Evolutionary conservation across 2,888 invertebrate genomes (phyloP), one percentile per base, ranked within the genome.

Genomic region (Cremastobaeus sp.): DNA sequence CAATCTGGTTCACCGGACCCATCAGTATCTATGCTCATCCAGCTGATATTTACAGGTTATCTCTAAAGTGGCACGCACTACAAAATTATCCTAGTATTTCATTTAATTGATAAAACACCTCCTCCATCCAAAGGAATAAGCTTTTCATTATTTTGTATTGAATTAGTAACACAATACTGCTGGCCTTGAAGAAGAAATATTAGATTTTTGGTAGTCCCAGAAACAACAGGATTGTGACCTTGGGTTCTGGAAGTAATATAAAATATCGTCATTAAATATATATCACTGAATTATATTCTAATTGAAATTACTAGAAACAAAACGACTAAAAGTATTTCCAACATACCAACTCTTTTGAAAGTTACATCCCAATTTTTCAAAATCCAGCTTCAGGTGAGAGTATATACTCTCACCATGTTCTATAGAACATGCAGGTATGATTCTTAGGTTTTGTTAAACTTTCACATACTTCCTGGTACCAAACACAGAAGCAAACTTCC

Each of bases 1-100:
- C 95, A 95, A 81, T 95, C 94, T 8, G 92, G 90, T 55, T 91
- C 90, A 6, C 92, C 92, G 83, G 94, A 93, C 50, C 88, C 89
- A 84, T 94, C 92, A 0, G 93, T 91, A 88, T 95, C 95, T 54
- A 95, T 89, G 0, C 93, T 87, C 17, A 91, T 90, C 82, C 95
- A 95, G 82, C 94, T 92, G 25, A 95, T 92, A 81, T 92, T 91
- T 17, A 90, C 90, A 0, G 95, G 94, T 78, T 92, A 91, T 79
- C 91, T 90, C 34, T 90, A 90, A 82, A 94, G 92, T 74, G 91
- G 89, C 18, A 92, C 92, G 81, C 91, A 92, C 95, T 95, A 95
- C 1, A 93, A 91, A 0, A 93, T 91, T 68, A 91, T 91, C 0
- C 95, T 94, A 3, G 91, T 91, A 71, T 90, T 91, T 0, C 93